Conservation (phyloP, 92 coral and sea anemone species). For the Epizoanthus rinbou region DNA sequence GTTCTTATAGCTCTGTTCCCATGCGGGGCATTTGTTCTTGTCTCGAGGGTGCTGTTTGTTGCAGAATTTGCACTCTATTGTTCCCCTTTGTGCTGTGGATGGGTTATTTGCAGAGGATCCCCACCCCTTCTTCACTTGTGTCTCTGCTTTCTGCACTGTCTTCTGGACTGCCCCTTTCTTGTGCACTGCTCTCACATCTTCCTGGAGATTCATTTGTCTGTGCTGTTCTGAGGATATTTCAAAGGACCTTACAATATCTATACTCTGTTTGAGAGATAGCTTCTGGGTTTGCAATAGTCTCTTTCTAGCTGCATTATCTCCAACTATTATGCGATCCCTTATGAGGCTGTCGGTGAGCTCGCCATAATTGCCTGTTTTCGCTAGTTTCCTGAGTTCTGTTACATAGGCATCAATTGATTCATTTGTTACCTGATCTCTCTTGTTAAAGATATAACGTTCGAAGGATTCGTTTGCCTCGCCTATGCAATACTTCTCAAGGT, state of each 20-base stretch:
- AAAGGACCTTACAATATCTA: slow-evolving; percentile 57
- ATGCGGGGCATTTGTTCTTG: slow-evolving; percentile 53
- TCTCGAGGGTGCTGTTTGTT: slow-evolving; percentile 55
- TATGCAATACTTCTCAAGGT: slow-evolving; percentile 67
- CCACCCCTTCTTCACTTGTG: slow-evolving; percentile 25
- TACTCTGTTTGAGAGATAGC: slow-evolving; percentile 59
- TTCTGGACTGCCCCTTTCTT: background rate
- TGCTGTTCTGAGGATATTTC: slow-evolving; percentile 57
- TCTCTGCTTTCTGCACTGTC: background rate
- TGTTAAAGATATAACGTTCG: slow-evolving; percentile 67
- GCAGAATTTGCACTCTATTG: slow-evolving; percentile 47
- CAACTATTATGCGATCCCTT: slow-evolving; percentile 59
- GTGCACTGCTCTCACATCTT: slow-evolving; percentile 30
- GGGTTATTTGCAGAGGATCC: background rate
- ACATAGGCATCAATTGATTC: slow-evolving; percentile 74
- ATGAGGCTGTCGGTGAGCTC: slow-evolving; percentile 53
- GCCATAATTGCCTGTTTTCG: slow-evolving; percentile 74
- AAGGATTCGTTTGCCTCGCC: slow-evolving; percentile 72
- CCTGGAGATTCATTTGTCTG: slow-evolving; percentile 45
- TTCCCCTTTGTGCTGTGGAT: too few relatives aligned
- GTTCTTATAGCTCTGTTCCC: slow-evolving; percentile 49
- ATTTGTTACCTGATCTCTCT: slow-evolving; percentile 65
- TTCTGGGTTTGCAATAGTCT: slow-evolving; percentile 52
- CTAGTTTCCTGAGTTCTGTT: slow-evolving; percentile 64
- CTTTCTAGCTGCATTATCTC: slow-evolving; percentile 57